phyloP scores from a whole-genome alignment of 2,113 vertebrate species.

The Junco hyemalis region DNA sequence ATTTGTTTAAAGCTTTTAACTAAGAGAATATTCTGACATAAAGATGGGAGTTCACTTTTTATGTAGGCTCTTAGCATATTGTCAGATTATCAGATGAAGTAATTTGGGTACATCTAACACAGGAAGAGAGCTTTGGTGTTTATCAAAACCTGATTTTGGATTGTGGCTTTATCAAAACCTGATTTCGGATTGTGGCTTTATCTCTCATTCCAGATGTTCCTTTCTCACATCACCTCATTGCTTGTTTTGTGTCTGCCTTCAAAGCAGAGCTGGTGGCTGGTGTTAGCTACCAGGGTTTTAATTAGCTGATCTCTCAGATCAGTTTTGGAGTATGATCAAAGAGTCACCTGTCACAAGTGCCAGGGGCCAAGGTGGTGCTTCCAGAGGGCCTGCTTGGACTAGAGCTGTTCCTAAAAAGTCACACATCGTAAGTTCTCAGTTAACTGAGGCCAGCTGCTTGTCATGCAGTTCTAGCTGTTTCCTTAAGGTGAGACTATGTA shows the following conservation, averaged over 20 bases:
- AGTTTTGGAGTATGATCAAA: not conserved
- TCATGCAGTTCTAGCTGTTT: not conserved
- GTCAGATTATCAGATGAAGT: not conserved
- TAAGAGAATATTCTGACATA: not conserved
- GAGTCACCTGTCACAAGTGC: not conserved
- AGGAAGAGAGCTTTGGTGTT: not conserved
- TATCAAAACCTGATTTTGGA: not conserved
- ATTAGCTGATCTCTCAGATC: not conserved
- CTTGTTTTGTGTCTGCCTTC: not conserved
- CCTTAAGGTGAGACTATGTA: not conserved
- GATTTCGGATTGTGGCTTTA: not conserved
- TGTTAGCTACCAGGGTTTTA: not conserved
- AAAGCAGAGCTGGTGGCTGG: not conserved
- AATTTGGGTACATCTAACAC: not conserved
- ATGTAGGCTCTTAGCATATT: not conserved
- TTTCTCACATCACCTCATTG: not conserved
- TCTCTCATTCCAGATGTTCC: not conserved
- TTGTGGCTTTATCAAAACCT: rapidly evolving
- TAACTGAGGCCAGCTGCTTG: not conserved
- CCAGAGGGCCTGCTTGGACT: not conserved
- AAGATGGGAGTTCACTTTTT: not conserved
- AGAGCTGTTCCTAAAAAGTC: not conserved
- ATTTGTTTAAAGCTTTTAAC: not conserved
- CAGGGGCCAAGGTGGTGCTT: not conserved
- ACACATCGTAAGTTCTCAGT: not conserved